A percentile compares a stretch with the other conserved stretches of the same genome.
Evolutionary conservation across 2,113 vertebrate species (phyloP).

Genomic region (Conger conger): DNA sequence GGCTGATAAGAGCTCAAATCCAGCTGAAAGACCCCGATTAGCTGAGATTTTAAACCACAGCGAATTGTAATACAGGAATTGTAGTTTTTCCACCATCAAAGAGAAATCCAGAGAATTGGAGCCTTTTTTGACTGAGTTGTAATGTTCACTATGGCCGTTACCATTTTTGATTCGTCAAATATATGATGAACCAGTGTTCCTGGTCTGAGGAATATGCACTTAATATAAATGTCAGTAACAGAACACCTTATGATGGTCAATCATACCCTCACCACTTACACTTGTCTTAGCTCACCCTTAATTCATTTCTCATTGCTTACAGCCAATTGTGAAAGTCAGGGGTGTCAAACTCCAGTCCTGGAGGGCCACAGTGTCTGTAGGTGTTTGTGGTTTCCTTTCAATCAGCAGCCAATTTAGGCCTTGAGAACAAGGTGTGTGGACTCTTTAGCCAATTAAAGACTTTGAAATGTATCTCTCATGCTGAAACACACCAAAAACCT

Average conservation of each 20-base stretch:
- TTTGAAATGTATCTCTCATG: too few species aligned
- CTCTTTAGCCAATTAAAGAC: too few species aligned
- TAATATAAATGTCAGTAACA: neutral
- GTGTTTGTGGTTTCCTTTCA: too few species aligned
- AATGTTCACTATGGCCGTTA: neutral
- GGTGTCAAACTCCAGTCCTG: too few species aligned
- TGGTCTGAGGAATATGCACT: neutral
- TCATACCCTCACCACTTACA: neutral
- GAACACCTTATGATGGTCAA: neutral
- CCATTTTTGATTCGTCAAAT: neutral
- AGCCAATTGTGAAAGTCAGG: too few species aligned
- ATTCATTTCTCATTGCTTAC: constrained; percentile 59
- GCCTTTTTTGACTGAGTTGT: neutral
- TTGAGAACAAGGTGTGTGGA: too few species aligned
- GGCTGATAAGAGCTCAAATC: constrained; percentile 24
- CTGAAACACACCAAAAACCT: too few species aligned
- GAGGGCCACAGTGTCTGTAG: too few species aligned
- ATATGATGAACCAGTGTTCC: neutral
- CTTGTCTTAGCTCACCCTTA: constrained; percentile 54
- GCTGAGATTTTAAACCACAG: constrained; percentile 6
- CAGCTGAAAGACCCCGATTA: constrained; percentile 28
- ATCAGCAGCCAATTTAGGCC: too few species aligned
- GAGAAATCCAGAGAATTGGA: neutral
- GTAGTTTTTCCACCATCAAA: neutral
- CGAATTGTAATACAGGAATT: neutral